These are phyloP conservation scores for Agrochola macilenta DNA, from an alignment of 2,888 invertebrate genomes.

Conservation along the genomic window DNA sequence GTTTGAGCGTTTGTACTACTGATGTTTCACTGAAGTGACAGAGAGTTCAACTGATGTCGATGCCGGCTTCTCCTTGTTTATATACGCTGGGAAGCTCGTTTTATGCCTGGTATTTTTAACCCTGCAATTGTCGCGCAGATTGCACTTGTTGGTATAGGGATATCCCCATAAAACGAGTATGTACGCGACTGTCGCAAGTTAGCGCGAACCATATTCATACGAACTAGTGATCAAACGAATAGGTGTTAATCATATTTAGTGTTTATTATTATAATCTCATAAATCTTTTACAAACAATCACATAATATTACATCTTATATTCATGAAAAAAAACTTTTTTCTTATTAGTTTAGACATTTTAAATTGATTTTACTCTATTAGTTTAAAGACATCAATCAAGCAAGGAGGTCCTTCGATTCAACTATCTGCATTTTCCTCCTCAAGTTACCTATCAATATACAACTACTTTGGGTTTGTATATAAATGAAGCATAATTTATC, in stretches of 20 bases:
- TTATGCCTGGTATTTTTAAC: constrained; percentile 4
- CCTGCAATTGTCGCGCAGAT: background rate
- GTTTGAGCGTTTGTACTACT: constrained; percentile 1
- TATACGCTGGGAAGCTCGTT: constrained; percentile 26
- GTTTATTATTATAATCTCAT: background rate
- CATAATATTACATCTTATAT: background rate
- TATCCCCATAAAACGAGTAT: background rate
- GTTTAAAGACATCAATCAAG: background rate
- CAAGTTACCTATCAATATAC: background rate
- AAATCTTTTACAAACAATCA: background rate
- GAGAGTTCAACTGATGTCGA: constrained; percentile 25
- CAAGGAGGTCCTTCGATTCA: background rate
- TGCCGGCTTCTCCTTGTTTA: constrained; percentile 15
- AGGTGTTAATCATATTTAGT: background rate
- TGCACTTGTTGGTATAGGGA: background rate
- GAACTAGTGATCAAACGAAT: background rate
- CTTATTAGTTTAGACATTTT: background rate
- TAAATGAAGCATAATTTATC: background rate
- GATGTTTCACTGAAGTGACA: constrained; percentile 27
- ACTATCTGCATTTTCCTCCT: background rate
- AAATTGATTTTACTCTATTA: background rate
- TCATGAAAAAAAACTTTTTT: background rate
- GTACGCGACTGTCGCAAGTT: background rate
- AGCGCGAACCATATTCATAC: background rate
- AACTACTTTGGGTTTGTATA: background rate